Evolutionary conservation across 2,888 invertebrate species (phyloP).

Genomic region (Argyresthia albistria): DNA sequence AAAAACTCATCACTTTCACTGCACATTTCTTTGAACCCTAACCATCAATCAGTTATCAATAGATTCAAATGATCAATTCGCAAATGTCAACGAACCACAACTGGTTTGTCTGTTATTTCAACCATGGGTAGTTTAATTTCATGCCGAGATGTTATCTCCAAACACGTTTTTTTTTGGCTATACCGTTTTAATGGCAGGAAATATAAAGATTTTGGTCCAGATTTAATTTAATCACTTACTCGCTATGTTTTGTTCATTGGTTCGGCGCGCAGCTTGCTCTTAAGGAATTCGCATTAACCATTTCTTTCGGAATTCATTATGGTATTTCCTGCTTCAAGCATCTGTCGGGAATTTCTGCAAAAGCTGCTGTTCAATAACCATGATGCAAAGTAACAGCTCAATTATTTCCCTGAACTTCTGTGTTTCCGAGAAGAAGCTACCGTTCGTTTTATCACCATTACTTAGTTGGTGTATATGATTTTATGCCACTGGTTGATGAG

Average conservation of each 20-base stretch:
- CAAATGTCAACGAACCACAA: background rate
- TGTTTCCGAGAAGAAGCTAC: too few relatives aligned
- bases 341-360: too few relatives aligned
- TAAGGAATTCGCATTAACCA: background rate
- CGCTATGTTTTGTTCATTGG: background rate
- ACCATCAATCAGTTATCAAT: background rate
- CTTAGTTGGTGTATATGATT: too few relatives aligned
- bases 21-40: background rate
- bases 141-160: background rate
- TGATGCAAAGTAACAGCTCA: too few relatives aligned
- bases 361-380: too few relatives aligned
- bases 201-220: background rate
- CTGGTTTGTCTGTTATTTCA: background rate
- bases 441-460: too few relatives aligned
- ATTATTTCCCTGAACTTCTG: too few relatives aligned
- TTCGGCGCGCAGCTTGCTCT: background rate
- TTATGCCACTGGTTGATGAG: too few relatives aligned
- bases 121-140: too few relatives aligned
- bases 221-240: background rate
- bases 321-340: background rate
- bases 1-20: background rate
- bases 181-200: conserved; percentile 2
- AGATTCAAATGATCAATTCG: background rate
- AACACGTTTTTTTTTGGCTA: background rate
- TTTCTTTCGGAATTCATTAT: background rate